Conservation (phyloP, 2,113 vertebrate genomes). For the Pteronura brasiliensis region DNA sequence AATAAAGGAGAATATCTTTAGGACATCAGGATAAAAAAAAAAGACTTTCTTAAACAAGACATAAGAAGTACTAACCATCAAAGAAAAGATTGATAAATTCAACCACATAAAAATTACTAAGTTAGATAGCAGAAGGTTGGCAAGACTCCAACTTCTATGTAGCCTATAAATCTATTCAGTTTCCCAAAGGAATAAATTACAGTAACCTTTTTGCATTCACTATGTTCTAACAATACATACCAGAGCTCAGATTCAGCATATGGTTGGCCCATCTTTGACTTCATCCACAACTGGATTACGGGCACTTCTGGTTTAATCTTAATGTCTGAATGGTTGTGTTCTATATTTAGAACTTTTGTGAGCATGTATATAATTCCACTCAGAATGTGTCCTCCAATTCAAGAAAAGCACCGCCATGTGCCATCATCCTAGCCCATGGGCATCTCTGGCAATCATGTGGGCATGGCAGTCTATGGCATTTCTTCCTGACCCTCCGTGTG, state of each 20-base stretch:
- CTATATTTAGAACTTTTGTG: background rate
- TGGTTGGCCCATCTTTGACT: background rate
- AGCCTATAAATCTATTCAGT: conserved; percentile 63
- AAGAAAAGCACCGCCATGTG: background rate
- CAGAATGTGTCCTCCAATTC: background rate
- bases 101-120: conserved; percentile 69
- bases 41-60: conserved; percentile 54
- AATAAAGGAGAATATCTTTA: conserved; percentile 57
- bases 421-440: background rate
- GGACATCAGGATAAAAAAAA: background rate
- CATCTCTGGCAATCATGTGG: background rate
- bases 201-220: conserved; percentile 56
- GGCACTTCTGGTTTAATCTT: background rate
- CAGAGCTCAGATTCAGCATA: background rate
- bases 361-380: background rate
- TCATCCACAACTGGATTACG: background rate
- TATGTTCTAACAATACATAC: background rate
- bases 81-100: conserved; percentile 72
- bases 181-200: conserved; percentile 63
- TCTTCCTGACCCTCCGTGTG: background rate
- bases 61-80: conserved; percentile 55
- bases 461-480: fast-evolving
- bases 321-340: background rate
- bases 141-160: conserved; percentile 57
- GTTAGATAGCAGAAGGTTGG: conserved; percentile 57